A percentile compares a stretch with the other conserved stretches of the same genome.
phyloP scores from a whole-genome alignment of 1,140 invertebrate species.

The Cyclargus thomasi region DNA sequence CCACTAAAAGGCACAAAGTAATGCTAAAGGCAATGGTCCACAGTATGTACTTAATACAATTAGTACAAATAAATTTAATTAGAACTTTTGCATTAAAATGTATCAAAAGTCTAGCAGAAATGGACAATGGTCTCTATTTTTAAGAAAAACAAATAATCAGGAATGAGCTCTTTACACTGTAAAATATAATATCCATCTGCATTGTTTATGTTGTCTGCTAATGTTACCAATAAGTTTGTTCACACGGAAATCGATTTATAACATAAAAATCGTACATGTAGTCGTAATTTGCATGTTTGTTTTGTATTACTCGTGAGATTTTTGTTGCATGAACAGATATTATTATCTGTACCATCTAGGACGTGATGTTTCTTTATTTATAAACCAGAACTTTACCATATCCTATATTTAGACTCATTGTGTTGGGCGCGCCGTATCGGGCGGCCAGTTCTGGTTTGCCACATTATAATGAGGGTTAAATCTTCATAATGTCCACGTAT shows the following conservation, averaged over 20 bases:
- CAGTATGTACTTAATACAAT: too few species aligned
- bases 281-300: neutral
- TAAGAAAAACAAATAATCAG: too few species aligned
- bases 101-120: too few species aligned
- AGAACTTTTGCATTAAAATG: too few species aligned
- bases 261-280: neutral
- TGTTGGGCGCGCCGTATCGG: conserved; percentile 50
- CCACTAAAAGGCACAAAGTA: too few species aligned
- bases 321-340: neutral
- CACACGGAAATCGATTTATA: neutral
- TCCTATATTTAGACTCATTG: conserved; percentile 68
- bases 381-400: conserved; percentile 46
- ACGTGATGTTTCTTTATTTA: conserved; percentile 39
- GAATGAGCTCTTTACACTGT: too few species aligned
- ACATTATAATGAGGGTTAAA: conserved; percentile 25
- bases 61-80: too few species aligned
- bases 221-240: too few species aligned
- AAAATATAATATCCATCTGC: too few species aligned
- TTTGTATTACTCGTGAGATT: neutral
- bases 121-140: too few species aligned
- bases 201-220: too few species aligned
- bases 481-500: conserved; percentile 17
- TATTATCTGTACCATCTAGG: conserved; percentile 2
- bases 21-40: too few species aligned
- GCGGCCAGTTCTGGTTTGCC: conserved; percentile 34